Conservation (phyloP, 2,797 vertebrate species). For the Tamandua tetradactyla region DNA sequence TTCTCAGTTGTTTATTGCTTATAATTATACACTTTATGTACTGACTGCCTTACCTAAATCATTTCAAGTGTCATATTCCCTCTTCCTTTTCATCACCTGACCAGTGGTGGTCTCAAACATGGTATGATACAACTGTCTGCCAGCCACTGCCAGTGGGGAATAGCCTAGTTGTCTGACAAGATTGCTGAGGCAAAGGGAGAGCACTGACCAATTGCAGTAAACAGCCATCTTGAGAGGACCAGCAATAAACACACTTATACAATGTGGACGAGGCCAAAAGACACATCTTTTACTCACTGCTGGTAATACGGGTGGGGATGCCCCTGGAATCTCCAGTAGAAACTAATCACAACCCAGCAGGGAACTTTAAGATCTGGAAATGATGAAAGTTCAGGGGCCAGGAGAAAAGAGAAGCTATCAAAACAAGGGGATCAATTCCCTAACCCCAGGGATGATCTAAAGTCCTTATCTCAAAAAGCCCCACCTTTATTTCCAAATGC, state of each 20-base stretch:
- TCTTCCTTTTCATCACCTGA: not conserved
- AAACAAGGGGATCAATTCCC: not conserved
- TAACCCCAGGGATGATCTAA: not conserved
- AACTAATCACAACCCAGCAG: not conserved
- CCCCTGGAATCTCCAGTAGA: no score
- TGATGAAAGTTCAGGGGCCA: not conserved
- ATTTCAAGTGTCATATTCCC: not conserved
- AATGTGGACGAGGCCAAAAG: not conserved
- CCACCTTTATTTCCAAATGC: no score
- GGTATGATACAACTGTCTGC: not conserved
- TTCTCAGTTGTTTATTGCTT: not conserved
- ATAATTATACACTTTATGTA: no score
- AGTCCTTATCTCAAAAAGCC: not conserved
- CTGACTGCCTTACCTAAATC: not conserved
- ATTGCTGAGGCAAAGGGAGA: not conserved
- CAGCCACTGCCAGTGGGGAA: no score
- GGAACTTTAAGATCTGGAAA: not conserved
- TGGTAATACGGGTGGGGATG: no score
- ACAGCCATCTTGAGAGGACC: not conserved
- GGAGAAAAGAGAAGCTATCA: not conserved
- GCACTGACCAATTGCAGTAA: not conserved
- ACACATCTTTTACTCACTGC: not conserved
- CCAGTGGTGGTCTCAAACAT: not conserved
- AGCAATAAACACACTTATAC: not conserved
- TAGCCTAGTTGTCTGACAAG: not conserved